Percentiles rank a stretch among this genome's conserved stretches.
phyloP scores from a whole-genome alignment of 2,797 vertebrate species.

The Enteromius treurensis region DNA sequence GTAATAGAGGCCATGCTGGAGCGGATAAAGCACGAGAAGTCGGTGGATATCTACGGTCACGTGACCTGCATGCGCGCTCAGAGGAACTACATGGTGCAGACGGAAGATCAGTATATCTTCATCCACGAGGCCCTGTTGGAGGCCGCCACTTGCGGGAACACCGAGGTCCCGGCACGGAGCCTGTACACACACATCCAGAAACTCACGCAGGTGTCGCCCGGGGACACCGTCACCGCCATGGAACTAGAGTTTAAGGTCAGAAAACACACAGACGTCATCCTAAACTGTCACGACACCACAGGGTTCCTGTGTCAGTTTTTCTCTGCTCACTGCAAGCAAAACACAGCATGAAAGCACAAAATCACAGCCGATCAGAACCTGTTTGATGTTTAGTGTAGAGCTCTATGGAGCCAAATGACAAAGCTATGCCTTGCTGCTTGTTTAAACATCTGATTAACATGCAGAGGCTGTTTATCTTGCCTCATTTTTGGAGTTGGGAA shows the following conservation, averaged over 20 bases:
- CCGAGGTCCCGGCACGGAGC: conserved; percentile 90
- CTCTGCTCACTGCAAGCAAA: background rate
- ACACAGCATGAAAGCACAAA: background rate
- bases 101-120: conserved; percentile 96
- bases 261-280: conserved; percentile 13
- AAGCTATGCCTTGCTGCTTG: background rate
- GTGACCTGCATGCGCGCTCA: conserved; percentile 96
- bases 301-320: conserved; percentile 1
- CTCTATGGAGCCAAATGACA: background rate
- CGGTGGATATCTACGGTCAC: conserved; percentile 93
- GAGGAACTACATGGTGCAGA: conserved; percentile 99
- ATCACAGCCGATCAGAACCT: background rate
- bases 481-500: background rate
- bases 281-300: background rate
- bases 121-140: conserved; percentile 95
- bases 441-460: background rate
- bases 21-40: conserved; percentile 94
- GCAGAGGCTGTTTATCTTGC: background rate
- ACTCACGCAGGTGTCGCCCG: conserved; percentile 84
- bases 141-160: conserved; percentile 87
- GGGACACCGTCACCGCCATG: conserved; percentile 89
- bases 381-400: conserved; percentile 1
- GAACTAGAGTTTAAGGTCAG: conserved; percentile 96
- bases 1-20: conserved; percentile 97
- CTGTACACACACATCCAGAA: conserved; percentile 95